phyloP scores from a whole-genome alignment of 2,888 invertebrate genomes.

The Argyresthia albistria region DNA sequence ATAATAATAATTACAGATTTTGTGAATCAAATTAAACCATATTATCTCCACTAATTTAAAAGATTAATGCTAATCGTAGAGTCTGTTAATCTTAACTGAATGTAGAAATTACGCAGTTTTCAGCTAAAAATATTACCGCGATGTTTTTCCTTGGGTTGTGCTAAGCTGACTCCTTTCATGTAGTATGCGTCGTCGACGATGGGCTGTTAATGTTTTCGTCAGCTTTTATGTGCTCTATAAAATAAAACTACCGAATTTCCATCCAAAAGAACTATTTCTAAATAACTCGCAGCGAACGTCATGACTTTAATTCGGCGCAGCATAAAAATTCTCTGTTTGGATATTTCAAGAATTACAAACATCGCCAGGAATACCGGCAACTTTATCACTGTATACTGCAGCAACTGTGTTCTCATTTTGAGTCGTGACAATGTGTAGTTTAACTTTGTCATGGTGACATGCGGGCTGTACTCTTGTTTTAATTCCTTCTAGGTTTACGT shows the following conservation, averaged over 20 bases:
- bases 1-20: no score
- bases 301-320: conserved; percentile 35
- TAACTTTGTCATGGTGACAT: conserved; percentile 13
- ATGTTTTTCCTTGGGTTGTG: neutral
- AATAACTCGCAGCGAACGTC: conserved; percentile 1
- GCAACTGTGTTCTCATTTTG: conserved; percentile 13
- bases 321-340: conserved; percentile 55
- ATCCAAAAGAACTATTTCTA: conserved; percentile 36
- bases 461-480: neutral
- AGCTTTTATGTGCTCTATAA: conserved; percentile 6
- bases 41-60: no score
- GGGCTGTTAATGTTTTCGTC: conserved; percentile 3
- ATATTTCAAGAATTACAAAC: conserved; percentile 57
- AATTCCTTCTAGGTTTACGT: neutral
- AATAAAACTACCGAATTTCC: conserved; percentile 31
- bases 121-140: no score
- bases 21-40: no score
- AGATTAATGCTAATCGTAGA: no score
- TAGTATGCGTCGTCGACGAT: neutral
- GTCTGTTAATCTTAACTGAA: no score
- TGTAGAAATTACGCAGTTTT: no score
- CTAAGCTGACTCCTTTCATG: conserved; percentile 1
- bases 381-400: neutral
- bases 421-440: conserved; percentile 39
- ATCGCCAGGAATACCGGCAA: conserved; percentile 26